Evolutionary conservation across 2,888 invertebrate genomes (phyloP).

Genomic region (Omphaloscelis lunosa): DNA sequence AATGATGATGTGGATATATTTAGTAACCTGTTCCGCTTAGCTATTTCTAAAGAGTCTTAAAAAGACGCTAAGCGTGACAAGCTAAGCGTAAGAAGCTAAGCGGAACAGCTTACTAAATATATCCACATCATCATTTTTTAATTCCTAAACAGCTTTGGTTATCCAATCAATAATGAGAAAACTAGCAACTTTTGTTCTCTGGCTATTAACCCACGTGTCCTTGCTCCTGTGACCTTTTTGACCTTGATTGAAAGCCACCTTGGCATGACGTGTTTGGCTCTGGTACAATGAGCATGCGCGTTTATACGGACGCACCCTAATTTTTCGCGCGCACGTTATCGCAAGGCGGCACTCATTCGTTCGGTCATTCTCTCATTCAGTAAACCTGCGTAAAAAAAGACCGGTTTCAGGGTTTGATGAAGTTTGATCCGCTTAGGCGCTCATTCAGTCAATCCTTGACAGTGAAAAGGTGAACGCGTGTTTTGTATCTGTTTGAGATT

Average conservation of each 20-base stretch:
- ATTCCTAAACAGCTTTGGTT: background rate
- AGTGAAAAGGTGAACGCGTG: conserved; percentile 6
- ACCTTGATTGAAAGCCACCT: conserved; percentile 46
- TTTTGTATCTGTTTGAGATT: background rate
- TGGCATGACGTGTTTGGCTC: too few species aligned
- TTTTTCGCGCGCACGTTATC: conserved; percentile 45
- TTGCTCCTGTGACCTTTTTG: conserved; percentile 27
- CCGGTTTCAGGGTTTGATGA: too few species aligned
- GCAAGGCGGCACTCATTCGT: conserved; percentile 26
- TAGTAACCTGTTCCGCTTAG: too few species aligned
- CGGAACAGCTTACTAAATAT: too few species aligned
- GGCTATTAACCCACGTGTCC: conserved; percentile 11
- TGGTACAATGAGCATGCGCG: conserved; percentile 45
- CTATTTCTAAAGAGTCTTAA: too few species aligned
- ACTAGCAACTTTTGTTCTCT: background rate
- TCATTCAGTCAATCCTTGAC: conserved; percentile 59
- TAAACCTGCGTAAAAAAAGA: conserved; percentile 41
- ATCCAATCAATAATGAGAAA: background rate
- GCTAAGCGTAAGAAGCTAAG: too few species aligned
- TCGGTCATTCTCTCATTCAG: conserved; percentile 44
- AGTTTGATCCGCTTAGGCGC: background rate
- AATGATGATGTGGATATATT: too few species aligned
- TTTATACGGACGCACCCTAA: conserved; percentile 10
- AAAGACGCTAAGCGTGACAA: too few species aligned
- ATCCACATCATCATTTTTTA: too few species aligned